phyloP scores from a whole-genome alignment of 2,797 vertebrate species.

The Bryconaethiops microstoma region DNA sequence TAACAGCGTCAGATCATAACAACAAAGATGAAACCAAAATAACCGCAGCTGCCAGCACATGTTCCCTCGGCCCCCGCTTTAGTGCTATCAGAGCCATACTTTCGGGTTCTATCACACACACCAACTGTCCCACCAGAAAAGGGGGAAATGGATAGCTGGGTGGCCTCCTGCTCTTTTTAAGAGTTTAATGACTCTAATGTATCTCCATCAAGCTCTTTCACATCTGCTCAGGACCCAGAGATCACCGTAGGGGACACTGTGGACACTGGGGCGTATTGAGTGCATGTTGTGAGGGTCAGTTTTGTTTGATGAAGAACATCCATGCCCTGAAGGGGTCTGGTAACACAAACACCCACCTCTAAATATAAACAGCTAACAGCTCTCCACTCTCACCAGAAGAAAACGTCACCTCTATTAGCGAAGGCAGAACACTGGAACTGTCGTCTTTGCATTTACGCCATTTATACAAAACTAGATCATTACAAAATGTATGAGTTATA shows the following conservation, averaged over 20 bases:
- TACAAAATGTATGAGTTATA: too few species aligned
- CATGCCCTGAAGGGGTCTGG: background rate
- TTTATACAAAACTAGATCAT: too few species aligned
- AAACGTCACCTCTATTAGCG: background rate
- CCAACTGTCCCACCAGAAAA: conserved; percentile 47
- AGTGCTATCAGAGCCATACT: conserved; percentile 54
- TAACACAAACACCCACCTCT: background rate
- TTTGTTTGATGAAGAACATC: background rate
- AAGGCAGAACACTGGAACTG: background rate
- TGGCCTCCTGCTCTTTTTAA: conserved; percentile 54
- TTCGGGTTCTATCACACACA: conserved; percentile 35
- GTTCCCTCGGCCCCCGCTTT: conserved; percentile 55
- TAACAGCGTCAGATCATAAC: conserved; percentile 58
- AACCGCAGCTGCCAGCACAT: conserved; percentile 74
- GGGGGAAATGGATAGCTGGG: conserved; percentile 55
- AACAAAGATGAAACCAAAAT: conserved; percentile 72
- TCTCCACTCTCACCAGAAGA: background rate
- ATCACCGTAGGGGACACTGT: conserved; percentile 41
- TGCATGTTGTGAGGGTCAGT: conserved; percentile 15
- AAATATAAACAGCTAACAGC: background rate
- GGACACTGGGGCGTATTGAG: conserved; percentile 19
- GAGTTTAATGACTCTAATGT: conserved; percentile 58
- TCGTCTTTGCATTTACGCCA: too few species aligned
- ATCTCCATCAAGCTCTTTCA: conserved; percentile 58
- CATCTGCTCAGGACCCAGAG: conserved; percentile 62